Conservation (phyloP, 2,888 invertebrate genomes). For the Busseola fusca region DNA sequence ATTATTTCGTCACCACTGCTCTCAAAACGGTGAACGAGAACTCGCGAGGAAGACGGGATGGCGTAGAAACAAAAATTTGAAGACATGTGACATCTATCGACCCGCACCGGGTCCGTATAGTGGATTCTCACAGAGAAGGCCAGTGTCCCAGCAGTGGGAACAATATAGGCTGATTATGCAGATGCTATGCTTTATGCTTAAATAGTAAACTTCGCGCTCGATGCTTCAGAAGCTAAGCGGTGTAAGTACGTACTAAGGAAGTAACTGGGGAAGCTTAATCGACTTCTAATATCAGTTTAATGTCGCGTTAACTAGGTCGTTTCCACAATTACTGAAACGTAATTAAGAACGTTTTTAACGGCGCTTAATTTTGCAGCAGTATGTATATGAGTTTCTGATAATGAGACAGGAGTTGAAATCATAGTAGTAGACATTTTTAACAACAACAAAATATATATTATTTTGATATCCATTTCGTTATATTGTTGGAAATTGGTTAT, state of each 20-base stretch:
- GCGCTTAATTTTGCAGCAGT: constrained; percentile 13
- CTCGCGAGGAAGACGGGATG: not conserved
- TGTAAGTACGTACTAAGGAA: constrained; percentile 43
- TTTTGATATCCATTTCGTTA: not conserved
- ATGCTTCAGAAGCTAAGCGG: constrained; percentile 17
- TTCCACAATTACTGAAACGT: constrained; percentile 50
- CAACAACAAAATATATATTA: not conserved
- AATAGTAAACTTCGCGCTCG: constrained; percentile 13
- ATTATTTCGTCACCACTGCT: not conserved
- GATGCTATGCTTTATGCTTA: not conserved
- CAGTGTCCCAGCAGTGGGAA: not conserved
- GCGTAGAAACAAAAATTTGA: not conserved
- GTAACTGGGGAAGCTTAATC: constrained; percentile 45
- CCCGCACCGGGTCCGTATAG: not conserved
- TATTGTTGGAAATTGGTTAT: not conserved
- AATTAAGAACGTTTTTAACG: constrained; percentile 48
- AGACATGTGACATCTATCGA: not conserved
- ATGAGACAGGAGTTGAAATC: not conserved
- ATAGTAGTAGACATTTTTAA: not conserved
- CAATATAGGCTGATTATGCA: not conserved
- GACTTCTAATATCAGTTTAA: constrained; percentile 56
- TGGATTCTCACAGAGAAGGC: not conserved
- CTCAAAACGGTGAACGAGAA: not conserved
- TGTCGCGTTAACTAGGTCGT: constrained; percentile 55
- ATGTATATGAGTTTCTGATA: constrained; percentile 1